phyloP scores from a whole-genome alignment of 2,888 invertebrate genomes.

The Machimus rusticus region DNA sequence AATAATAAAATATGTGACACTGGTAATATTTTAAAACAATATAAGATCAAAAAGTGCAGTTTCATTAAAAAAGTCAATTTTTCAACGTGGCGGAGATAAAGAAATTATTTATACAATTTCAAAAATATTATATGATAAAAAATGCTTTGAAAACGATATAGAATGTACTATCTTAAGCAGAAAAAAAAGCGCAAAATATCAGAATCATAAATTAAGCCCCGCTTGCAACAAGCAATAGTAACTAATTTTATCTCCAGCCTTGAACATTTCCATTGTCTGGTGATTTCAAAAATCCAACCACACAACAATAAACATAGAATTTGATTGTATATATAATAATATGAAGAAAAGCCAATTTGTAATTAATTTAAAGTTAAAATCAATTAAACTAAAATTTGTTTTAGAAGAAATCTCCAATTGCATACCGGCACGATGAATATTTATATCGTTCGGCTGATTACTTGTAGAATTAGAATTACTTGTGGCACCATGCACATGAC shows the following conservation, averaged over 20 bases:
- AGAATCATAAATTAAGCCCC: constrained; percentile 31
- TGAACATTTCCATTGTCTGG: neutral
- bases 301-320: constrained; percentile 32
- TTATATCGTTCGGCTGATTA: constrained; percentile 45
- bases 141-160: neutral
- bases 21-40: neutral
- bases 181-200: neutral
- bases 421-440: constrained; percentile 47
- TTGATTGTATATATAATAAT: neutral
- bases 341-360: constrained; percentile 30
- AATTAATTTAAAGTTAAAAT: constrained; percentile 21
- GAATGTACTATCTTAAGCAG: neutral
- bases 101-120: neutral
- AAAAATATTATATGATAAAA: neutral
- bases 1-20: neutral
- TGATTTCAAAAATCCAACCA: constrained; percentile 13
- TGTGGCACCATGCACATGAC: constrained; percentile 38
- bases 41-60: neutral
- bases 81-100: neutral
- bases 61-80: neutral
- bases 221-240: constrained; percentile 38
- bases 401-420: constrained; percentile 40
- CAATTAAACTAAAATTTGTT: constrained; percentile 10
- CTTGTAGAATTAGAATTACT: constrained; percentile 42
- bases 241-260: constrained; percentile 5